Evolutionary conservation across 2,888 invertebrate species (phyloP).

Genomic region (Drosophila pseudotalamancana): DNA sequence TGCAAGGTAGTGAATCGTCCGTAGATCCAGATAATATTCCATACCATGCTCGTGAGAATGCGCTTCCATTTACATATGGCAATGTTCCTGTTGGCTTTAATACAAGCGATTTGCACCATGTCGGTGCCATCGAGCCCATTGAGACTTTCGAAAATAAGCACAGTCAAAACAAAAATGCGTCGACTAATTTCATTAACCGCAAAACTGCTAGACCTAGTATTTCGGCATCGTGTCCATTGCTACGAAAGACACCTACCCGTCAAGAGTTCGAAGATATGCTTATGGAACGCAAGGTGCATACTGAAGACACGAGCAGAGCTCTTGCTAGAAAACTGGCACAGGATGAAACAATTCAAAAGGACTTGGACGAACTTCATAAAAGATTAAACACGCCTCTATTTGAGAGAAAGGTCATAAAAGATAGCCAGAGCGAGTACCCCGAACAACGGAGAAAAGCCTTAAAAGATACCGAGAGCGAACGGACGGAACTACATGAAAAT

Average conservation of each 20-base stretch:
- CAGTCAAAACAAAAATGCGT: conserved; percentile 87
- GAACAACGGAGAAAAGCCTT: too few relatives aligned
- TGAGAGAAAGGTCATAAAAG: conserved; percentile 6
- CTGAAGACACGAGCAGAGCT: conserved; percentile 56
- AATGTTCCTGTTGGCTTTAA: conserved; percentile 84
- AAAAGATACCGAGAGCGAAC: too few relatives aligned
- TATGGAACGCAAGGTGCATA: conserved; percentile 79
- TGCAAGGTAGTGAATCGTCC: conserved; percentile 4
- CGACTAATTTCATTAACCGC: conserved; percentile 91
- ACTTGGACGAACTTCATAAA: conserved; percentile 63
- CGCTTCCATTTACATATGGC: conserved; percentile 94
- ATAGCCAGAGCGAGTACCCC: conserved; percentile 45
- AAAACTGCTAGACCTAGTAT: conserved; percentile 84
- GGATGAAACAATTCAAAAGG: conserved; percentile 60
- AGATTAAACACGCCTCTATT: conserved; percentile 35
- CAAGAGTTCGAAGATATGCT: conserved; percentile 83
- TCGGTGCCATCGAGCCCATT: conserved; percentile 14
- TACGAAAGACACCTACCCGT: conserved; percentile 81
- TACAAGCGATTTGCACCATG: conserved; percentile 65
- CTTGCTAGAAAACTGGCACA: conserved; percentile 49
- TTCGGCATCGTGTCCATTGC: conserved; percentile 67
- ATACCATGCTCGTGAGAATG: conserved; percentile 94
- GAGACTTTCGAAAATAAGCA: conserved; percentile 85
- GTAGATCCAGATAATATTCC: conserved; percentile 86
- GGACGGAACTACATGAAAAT: too few relatives aligned